Conservation (phyloP, 2,797 vertebrate genomes). For the Hirundo rustica region DNA sequence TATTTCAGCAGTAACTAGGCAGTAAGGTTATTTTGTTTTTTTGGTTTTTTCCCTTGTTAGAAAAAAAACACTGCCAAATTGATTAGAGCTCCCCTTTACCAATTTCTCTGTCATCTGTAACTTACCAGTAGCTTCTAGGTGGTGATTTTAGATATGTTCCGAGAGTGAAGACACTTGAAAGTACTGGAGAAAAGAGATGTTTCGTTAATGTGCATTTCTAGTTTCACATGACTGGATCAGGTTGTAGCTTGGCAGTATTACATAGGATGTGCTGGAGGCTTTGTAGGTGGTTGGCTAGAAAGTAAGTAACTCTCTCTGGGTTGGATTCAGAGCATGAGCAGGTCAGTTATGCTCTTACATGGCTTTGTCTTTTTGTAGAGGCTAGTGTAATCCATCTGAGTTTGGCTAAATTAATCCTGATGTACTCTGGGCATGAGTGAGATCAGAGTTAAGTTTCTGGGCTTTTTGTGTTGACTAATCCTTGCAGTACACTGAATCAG, state of each 20-base stretch:
- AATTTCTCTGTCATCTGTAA: constrained; percentile 5
- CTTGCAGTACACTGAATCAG: not conserved
- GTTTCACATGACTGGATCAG: not conserved
- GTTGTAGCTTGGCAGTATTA: not conserved
- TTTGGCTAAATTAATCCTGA: constrained; percentile 5
- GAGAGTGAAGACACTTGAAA: not conserved
- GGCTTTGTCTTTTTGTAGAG: not conserved
- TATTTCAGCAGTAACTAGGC: not conserved
- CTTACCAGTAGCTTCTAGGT: not conserved
- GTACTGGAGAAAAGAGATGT: not conserved
- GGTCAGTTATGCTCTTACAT: not conserved
- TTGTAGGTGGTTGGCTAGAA: not conserved
- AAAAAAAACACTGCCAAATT: constrained; percentile 11
- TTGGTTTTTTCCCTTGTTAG: not conserved
- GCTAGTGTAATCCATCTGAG: not conserved
- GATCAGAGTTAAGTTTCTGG: constrained; percentile 34
- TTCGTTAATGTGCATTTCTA: not conserved
- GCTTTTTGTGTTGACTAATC: constrained; percentile 46
- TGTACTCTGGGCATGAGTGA: not conserved
- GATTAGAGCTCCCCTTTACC: constrained; percentile 11
- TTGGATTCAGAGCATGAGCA: not conserved
- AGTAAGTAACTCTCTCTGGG: not conserved
- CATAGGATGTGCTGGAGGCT: not conserved
- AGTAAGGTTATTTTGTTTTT: not conserved
- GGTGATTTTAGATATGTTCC: not conserved